A percentile compares a stretch with the other conserved stretches of the same genome.
Conservation (phyloP, 1,140 invertebrate species). For the Dreissena rostriformis region DNA sequence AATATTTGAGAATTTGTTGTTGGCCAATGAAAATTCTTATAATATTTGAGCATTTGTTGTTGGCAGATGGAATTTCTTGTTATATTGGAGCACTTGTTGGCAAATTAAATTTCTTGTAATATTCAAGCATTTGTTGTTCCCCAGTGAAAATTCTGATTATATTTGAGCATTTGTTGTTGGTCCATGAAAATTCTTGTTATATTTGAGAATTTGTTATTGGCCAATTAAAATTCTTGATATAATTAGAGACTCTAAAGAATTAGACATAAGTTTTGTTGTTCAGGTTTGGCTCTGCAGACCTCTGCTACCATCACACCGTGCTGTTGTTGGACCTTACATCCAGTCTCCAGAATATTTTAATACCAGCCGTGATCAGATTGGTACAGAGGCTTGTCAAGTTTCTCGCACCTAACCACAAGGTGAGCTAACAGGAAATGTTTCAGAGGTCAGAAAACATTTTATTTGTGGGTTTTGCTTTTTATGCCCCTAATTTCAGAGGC, state of each 20-base stretch:
- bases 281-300: slow-evolving; percentile 71
- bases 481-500: too few species aligned
- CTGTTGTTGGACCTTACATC: slow-evolving; percentile 45
- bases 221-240: background rate
- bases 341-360: too few species aligned
- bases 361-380: slow-evolving; percentile 49
- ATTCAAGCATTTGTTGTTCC: too few species aligned
- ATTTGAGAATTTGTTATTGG: too few species aligned
- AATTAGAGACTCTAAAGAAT: too few species aligned
- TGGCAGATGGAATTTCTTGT: background rate
- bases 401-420: slow-evolving; percentile 69
- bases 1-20: background rate
- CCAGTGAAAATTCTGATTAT: background rate
- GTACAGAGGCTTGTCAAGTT: slow-evolving; percentile 66
- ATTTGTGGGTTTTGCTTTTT: too few species aligned
- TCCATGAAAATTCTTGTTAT: too few species aligned
- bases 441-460: too few species aligned
- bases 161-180: background rate
- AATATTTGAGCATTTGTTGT: too few species aligned
- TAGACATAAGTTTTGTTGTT: background rate
- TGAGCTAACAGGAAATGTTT: slow-evolving; percentile 20
- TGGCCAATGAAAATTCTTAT: background rate
- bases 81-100: background rate
- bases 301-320: slow-evolving; percentile 64
- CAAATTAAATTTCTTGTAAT: too few species aligned